Conservation (phyloP, 2,888 invertebrate species). For the Orchestes rusci region DNA sequence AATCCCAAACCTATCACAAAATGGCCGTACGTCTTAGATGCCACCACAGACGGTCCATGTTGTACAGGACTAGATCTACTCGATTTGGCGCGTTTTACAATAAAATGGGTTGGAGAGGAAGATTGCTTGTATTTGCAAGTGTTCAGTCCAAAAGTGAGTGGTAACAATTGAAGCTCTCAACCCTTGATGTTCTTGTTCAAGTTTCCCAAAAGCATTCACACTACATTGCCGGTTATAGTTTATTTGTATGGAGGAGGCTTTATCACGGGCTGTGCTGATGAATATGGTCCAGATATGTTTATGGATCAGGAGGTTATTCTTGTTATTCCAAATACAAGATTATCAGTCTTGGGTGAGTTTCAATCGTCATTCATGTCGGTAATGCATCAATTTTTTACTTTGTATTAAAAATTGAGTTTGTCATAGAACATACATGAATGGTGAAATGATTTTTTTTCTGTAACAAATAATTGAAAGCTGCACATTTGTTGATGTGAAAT, state of each 20-base stretch:
- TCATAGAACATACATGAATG: too few species aligned
- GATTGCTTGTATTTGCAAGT: conserved; percentile 16
- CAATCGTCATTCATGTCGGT: too few species aligned
- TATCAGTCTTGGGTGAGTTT: conserved; percentile 16
- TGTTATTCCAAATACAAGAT: conserved; percentile 8
- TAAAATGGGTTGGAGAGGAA: conserved; percentile 10
- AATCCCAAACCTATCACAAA: conserved; percentile 7
- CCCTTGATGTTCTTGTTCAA: not conserved
- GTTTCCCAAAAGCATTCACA: not conserved
- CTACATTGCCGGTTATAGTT: conserved; percentile 11
- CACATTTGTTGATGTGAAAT: too few species aligned
- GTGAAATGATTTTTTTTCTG: too few species aligned
- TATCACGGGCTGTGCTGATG: conserved; percentile 11
- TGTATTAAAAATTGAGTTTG: too few species aligned
- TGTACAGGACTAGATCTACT: conserved; percentile 10
- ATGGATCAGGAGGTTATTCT: conserved; percentile 13
- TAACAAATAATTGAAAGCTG: too few species aligned
- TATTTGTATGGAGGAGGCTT: conserved; percentile 17
- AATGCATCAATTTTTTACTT: too few species aligned
- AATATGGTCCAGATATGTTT: conserved; percentile 14
- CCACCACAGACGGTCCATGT: conserved; percentile 9
- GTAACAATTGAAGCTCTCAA: not conserved
- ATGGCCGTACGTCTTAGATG: conserved; percentile 16
- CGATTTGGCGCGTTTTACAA: not conserved
- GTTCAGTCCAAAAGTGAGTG: not conserved